phyloP scores from a whole-genome alignment of 2,888 invertebrate genomes.

The Serripes groenlandicus region DNA sequence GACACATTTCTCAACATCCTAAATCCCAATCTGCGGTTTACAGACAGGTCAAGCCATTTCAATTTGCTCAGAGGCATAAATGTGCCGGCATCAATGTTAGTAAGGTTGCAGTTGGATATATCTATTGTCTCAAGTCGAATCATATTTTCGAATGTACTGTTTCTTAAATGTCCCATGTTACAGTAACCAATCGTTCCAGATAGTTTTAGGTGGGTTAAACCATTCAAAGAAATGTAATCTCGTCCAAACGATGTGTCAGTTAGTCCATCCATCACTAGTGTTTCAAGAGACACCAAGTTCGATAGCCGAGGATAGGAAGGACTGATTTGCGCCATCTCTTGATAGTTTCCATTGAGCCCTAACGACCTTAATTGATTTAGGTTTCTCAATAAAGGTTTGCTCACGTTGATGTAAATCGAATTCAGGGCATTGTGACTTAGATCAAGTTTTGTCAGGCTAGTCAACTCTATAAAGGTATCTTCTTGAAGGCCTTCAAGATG shows the following conservation, averaged over 20 bases:
- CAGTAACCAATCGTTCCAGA: slow-evolving; percentile 1
- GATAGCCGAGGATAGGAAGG: background rate
- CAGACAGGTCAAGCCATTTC: slow-evolving; percentile 39
- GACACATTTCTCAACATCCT: slow-evolving; percentile 33
- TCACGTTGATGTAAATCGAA: background rate
- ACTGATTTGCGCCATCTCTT: background rate
- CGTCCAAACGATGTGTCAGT: background rate
- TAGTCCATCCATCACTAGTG: slow-evolving; percentile 9
- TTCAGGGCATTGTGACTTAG: background rate
- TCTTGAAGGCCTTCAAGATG: background rate
- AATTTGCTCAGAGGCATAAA: background rate
- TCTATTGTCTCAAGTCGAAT: background rate
- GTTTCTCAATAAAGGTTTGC: background rate
- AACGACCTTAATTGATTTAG: background rate
- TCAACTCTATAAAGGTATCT: background rate
- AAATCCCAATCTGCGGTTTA: slow-evolving; percentile 46
- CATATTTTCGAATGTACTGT: background rate
- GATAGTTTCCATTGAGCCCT: background rate
- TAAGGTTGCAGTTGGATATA: slow-evolving; percentile 6
- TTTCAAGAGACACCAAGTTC: background rate
- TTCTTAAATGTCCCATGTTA: background rate
- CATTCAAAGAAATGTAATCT: background rate
- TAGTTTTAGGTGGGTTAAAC: background rate
- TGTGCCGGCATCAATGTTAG: background rate
- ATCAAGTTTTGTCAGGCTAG: background rate